phyloP scores from a whole-genome alignment of 2,888 invertebrate species.

The Amitus sp. region DNA sequence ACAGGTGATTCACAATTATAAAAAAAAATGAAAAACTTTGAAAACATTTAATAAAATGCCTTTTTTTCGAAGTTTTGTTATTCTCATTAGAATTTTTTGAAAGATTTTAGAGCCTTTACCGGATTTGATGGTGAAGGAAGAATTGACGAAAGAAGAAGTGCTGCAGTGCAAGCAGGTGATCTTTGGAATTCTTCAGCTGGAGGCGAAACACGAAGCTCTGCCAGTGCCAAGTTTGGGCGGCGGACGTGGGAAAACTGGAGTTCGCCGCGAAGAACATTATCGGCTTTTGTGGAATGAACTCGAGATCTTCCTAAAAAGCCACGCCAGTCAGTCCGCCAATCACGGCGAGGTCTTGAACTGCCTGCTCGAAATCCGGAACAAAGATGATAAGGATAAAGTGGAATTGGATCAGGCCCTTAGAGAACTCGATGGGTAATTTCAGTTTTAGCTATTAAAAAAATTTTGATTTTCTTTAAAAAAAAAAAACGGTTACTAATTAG shows the following conservation, averaged over 20 bases:
- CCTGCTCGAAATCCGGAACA: slow-evolving; percentile 76
- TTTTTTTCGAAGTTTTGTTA: neutral
- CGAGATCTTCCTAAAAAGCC: slow-evolving; percentile 82
- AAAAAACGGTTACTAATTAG: no score
- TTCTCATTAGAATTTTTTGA: slow-evolving; percentile 22
- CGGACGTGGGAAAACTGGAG: slow-evolving; percentile 68
- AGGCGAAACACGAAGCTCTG: slow-evolving; percentile 85
- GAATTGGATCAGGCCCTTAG: slow-evolving; percentile 72
- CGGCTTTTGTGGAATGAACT: slow-evolving; percentile 90
- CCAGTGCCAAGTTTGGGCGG: slow-evolving; percentile 76
- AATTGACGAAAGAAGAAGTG: slow-evolving; percentile 86
- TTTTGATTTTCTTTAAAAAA: no score
- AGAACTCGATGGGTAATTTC: slow-evolving; percentile 71
- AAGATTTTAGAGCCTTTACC: slow-evolving; percentile 86
- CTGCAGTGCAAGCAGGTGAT: slow-evolving; percentile 88
- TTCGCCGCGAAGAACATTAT: slow-evolving; percentile 86
- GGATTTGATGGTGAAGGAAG: slow-evolving; percentile 82
- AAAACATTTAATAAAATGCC: neutral
- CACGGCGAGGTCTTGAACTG: slow-evolving; percentile 84
- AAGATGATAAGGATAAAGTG: slow-evolving; percentile 70
- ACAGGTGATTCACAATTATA: no score
- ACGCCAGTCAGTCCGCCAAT: slow-evolving; percentile 71
- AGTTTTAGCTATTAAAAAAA: no score
- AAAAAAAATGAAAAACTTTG: neutral
- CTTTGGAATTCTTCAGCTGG: slow-evolving; percentile 81